These are phyloP conservation scores for Diadegma fenestrale DNA, from an alignment of 2,888 invertebrate species.

Conservation along the genomic window DNA sequence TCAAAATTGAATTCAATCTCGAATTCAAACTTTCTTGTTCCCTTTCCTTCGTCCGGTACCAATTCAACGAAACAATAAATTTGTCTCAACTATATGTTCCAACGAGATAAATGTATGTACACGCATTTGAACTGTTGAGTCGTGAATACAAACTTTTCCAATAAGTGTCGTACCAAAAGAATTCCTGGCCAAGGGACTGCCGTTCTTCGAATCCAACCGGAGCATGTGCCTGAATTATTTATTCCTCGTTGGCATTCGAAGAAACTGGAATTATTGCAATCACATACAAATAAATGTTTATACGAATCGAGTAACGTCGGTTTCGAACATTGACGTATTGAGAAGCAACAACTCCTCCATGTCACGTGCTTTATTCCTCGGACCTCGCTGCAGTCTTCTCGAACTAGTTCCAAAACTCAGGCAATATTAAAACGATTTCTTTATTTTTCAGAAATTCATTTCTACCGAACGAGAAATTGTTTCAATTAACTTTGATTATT, in stretches of 20 bases:
- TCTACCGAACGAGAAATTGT: neutral
- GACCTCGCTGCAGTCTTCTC: neutral
- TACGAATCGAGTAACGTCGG: neutral
- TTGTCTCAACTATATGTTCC: conserved; percentile 1
- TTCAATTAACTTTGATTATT: neutral
- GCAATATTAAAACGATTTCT: neutral
- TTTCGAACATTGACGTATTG: neutral
- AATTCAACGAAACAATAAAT: conserved; percentile 6
- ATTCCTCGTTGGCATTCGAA: conserved; percentile 1
- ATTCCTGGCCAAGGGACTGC: conserved; percentile 34
- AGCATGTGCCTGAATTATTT: conserved; percentile 24
- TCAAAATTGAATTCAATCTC: neutral
- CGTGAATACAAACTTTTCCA: conserved; percentile 61
- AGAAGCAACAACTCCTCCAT: neutral
- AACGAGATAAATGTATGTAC: conserved; percentile 2
- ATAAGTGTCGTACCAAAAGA: conserved; percentile 59
- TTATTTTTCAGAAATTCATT: neutral
- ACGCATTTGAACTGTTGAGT: conserved; percentile 12
- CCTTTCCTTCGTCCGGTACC: neutral
- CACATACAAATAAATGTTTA: conserved; percentile 7
- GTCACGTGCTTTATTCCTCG: neutral
- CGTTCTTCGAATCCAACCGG: conserved; percentile 15
- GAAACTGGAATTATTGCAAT: neutral
- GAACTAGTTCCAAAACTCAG: neutral
- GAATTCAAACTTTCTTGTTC: neutral